Conservation (phyloP, 2,797 vertebrate species). For the Acanthurus lineatus region DNA sequence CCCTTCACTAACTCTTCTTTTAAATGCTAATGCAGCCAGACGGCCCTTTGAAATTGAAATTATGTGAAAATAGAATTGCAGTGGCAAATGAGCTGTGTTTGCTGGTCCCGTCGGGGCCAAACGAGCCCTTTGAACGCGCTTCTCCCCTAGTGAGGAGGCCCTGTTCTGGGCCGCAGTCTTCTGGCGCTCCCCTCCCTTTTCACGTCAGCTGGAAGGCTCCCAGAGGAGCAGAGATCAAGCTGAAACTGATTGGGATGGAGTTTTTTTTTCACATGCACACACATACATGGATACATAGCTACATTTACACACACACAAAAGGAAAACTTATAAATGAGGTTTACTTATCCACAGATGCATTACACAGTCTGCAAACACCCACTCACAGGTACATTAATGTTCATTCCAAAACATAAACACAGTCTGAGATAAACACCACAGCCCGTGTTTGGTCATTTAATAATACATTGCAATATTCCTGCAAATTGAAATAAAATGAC, state of each 20-base stretch:
- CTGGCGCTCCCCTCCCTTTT: constrained; percentile 53
- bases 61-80: constrained; percentile 84
- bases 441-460: too few relatives aligned
- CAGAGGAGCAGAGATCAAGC: constrained; percentile 60
- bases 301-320: constrained; percentile 8
- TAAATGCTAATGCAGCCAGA: constrained; percentile 82
- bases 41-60: constrained; percentile 88
- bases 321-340: not conserved
- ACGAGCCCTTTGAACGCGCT: constrained; percentile 76
- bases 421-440: not conserved
- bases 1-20: constrained; percentile 68
- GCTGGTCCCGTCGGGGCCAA: constrained; percentile 71
- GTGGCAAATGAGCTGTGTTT: constrained; percentile 84
- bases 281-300: not conserved
- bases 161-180: constrained; percentile 67
- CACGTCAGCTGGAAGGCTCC: constrained; percentile 52
- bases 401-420: not conserved
- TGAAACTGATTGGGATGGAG: constrained; percentile 53
- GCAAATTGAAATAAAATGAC: too few relatives aligned
- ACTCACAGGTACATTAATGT: not conserved
- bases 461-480: too few relatives aligned
- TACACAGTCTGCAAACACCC: not conserved
- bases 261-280: constrained; percentile 17
- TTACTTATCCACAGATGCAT: not conserved
- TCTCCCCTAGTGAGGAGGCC: constrained; percentile 60